Evolutionary conservation across 2,888 invertebrate genomes (phyloP).

Genomic region (Cyclophora punctaria): DNA sequence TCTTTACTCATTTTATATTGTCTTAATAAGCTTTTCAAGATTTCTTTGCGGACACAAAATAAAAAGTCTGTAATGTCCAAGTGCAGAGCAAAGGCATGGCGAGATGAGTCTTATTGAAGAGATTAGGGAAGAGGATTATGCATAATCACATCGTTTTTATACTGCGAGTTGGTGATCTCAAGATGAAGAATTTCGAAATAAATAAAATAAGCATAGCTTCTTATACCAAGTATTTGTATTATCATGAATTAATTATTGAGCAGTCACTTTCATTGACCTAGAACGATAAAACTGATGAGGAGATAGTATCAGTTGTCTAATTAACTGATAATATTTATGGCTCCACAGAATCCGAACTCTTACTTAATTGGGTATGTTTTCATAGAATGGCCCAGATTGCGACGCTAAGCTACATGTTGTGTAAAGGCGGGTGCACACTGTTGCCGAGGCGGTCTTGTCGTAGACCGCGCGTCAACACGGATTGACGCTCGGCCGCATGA

Average conservation of each 20-base stretch:
- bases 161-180: too few species aligned
- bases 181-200: too few species aligned
- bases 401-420: conserved; percentile 14
- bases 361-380: conserved; percentile 8
- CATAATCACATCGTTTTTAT: too few species aligned
- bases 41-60: not conserved
- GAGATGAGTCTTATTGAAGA: too few species aligned
- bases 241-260: too few species aligned
- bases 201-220: too few species aligned
- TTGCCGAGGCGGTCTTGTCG: conserved; percentile 23
- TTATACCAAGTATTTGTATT: too few species aligned
- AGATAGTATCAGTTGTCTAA: conserved; percentile 5
- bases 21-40: conserved; percentile 20
- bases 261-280: not conserved
- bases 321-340: conserved; percentile 10
- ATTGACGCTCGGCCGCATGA: conserved; percentile 69
- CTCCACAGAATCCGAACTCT: conserved; percentile 3
- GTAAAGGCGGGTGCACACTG: conserved; percentile 51
- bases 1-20: conserved; percentile 23
- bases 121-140: too few species aligned
- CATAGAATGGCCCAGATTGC: conserved; percentile 8
- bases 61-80: too few species aligned
- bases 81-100: too few species aligned
- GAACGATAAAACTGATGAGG: conserved; percentile 6
- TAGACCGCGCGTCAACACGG: conserved; percentile 36